Percentiles rank a stretch among this genome's conserved stretches.
These are phyloP conservation scores for Microchirus variegatus DNA, from an alignment of 2,797 vertebrate genomes.

Conservation along the genomic window DNA sequence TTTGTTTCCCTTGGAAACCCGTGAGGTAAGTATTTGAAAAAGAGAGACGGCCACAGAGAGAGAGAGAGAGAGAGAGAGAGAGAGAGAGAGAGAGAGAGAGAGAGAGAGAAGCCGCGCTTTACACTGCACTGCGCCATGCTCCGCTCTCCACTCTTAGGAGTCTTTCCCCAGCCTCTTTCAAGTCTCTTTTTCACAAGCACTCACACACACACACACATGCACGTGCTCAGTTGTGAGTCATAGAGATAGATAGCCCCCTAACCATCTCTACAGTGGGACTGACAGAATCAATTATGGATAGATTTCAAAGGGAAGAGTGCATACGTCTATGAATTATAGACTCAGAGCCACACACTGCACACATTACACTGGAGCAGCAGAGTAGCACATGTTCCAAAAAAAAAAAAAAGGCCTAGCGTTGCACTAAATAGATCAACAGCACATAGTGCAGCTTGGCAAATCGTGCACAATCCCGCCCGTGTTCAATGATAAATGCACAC, in stretches of 20 bases:
- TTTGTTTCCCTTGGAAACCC: slow-evolving; percentile 68
- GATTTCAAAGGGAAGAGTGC: slow-evolving; percentile 76
- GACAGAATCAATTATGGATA: slow-evolving; percentile 79
- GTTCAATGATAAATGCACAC: slow-evolving; percentile 7
- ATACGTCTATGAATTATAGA: slow-evolving; percentile 79
- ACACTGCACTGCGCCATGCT: slow-evolving; percentile 79
- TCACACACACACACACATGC: slow-evolving; percentile 26
- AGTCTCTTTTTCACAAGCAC: slow-evolving; percentile 49
- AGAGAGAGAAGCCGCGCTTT: slow-evolving; percentile 54
- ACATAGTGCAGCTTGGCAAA: slow-evolving; percentile 6
- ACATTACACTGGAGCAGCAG: slow-evolving; percentile 36
- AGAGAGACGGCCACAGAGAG: slow-evolving; percentile 33
- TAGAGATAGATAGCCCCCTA: slow-evolving; percentile 62
- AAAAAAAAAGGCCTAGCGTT: slow-evolving; percentile 21
- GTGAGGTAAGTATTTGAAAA: slow-evolving; percentile 65
- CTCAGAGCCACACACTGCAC: slow-evolving; percentile 50
- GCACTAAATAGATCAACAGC: slow-evolving; percentile 45
- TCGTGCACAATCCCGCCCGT: neutral
- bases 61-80: slow-evolving; percentile 43
- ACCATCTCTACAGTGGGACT: slow-evolving; percentile 67
- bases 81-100: slow-evolving; percentile 29
- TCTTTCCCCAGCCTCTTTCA: slow-evolving; percentile 63
- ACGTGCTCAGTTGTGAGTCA: slow-evolving; percentile 38
- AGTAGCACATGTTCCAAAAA: slow-evolving; percentile 40
- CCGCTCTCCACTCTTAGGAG: slow-evolving; percentile 62